phyloP scores from a whole-genome alignment of 2,888 invertebrate genomes.

The Hydriomena furcata region DNA sequence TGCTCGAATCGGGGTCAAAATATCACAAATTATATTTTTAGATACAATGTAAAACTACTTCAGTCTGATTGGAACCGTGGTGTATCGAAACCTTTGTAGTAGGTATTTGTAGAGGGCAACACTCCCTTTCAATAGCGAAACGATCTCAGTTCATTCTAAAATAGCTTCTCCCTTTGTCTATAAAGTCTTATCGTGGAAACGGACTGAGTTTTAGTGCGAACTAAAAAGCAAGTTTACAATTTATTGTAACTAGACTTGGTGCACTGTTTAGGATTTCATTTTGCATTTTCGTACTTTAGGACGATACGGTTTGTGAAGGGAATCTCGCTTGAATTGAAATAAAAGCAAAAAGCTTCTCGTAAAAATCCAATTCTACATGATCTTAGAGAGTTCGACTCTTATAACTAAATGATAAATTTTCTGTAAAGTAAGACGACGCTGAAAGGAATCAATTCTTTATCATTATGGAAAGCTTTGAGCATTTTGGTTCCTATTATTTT shows the following conservation, averaged over 20 bases:
- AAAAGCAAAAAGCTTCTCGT: neutral
- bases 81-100: neutral
- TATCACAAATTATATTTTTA: neutral
- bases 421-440: neutral
- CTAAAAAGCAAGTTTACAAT: conserved; percentile 33
- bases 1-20: too few species aligned
- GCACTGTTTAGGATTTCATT: conserved; percentile 19
- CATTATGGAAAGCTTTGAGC: conserved; percentile 2
- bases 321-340: neutral
- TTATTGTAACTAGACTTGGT: conserved; percentile 23
- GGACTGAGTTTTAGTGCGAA: conserved; percentile 31
- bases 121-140: conserved; percentile 24
- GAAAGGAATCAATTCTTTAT: neutral
- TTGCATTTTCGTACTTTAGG: conserved; percentile 3
- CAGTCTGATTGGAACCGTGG: too few species aligned
- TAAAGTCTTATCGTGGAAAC: conserved; percentile 34
- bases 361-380: too few species aligned
- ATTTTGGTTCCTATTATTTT: conserved; percentile 18
- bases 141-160: conserved; percentile 23
- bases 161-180: conserved; percentile 30
- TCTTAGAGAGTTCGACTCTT: too few species aligned
- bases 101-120: conserved; percentile 12
- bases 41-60: too few species aligned
- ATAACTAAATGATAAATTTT: neutral
- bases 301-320: neutral